phyloP scores from a whole-genome alignment of 2,797 vertebrate species.

The Anguilla anguilla region DNA sequence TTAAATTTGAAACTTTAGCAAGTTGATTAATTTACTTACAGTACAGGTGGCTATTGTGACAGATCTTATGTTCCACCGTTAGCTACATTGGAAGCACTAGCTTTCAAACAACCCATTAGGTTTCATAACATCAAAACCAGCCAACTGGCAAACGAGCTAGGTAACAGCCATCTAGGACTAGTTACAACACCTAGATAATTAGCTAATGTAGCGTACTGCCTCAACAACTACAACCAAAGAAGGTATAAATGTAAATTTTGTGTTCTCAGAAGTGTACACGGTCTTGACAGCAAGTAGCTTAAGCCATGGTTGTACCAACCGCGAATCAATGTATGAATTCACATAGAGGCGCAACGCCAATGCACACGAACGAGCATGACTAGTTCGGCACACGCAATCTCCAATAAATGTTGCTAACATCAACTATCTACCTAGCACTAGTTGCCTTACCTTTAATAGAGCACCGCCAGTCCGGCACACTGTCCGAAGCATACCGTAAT shows the following conservation, averaged over 20 bases:
- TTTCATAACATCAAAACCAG: too few relatives aligned
- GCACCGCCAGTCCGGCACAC: conserved; percentile 60
- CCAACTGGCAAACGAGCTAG: neutral
- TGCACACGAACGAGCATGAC: neutral
- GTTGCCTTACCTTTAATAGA: conserved; percentile 62
- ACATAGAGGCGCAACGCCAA: neutral
- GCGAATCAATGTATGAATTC: neutral
- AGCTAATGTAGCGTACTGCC: neutral
- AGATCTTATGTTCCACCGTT: too few relatives aligned
- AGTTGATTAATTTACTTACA: too few relatives aligned
- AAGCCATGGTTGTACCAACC: neutral
- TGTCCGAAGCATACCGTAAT: conserved; percentile 64
- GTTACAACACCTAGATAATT: neutral
- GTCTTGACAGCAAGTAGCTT: neutral
- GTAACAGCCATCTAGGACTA: neutral
- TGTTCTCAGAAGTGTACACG: neutral
- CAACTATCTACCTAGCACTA: neutral
- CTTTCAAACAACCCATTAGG: too few relatives aligned
- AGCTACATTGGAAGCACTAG: too few relatives aligned
- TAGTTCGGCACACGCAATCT: neutral
- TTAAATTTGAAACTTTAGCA: too few relatives aligned
- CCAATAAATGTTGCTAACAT: neutral
- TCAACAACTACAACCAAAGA: neutral
- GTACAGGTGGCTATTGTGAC: too few relatives aligned
- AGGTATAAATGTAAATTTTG: neutral